These are phyloP conservation scores for Anaspis maculata DNA, from an alignment of 2,888 invertebrate genomes.

Conservation along the genomic window DNA sequence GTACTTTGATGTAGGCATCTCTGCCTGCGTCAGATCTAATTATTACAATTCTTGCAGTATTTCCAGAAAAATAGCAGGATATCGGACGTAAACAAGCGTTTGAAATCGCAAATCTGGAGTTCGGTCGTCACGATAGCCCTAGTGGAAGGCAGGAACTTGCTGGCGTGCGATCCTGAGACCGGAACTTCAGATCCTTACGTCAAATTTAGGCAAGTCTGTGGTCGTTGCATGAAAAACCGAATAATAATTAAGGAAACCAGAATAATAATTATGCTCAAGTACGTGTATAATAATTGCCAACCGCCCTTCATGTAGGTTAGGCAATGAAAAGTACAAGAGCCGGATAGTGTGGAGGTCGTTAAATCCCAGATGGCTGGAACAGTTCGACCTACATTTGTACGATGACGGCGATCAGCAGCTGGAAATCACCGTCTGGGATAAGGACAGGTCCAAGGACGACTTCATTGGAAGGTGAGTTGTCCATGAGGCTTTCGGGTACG, in stretches of 20 bases:
- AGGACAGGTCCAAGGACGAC: constrained; percentile 79
- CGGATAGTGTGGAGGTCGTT: constrained; percentile 79
- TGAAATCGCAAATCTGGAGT: constrained; percentile 95
- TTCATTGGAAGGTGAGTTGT: constrained; percentile 68
- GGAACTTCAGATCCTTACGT: constrained; percentile 89
- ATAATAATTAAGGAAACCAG: no score
- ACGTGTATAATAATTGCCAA: no score
- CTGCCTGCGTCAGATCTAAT: no score
- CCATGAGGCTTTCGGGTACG: no score
- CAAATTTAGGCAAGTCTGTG: constrained; percentile 84
- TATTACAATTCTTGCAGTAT: no score
- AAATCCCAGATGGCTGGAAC: constrained; percentile 91
- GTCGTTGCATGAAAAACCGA: no score
- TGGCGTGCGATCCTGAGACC: constrained; percentile 80
- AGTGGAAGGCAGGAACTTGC: constrained; percentile 87
- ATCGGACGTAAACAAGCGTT: constrained; percentile 70
- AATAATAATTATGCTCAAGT: no score
- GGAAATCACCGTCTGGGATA: constrained; percentile 88
- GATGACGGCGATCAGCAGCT: constrained; percentile 88
- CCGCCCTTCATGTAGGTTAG: constrained; percentile 55
- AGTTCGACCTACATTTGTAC: constrained; percentile 93
- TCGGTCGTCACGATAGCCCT: constrained; percentile 95
- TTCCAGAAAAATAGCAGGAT: constrained; percentile 68
- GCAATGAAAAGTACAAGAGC: constrained; percentile 95
- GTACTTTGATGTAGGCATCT: no score